Evolutionary conservation across 2,797 vertebrate species (phyloP).

Genomic region (Manis crassicaudata): DNA sequence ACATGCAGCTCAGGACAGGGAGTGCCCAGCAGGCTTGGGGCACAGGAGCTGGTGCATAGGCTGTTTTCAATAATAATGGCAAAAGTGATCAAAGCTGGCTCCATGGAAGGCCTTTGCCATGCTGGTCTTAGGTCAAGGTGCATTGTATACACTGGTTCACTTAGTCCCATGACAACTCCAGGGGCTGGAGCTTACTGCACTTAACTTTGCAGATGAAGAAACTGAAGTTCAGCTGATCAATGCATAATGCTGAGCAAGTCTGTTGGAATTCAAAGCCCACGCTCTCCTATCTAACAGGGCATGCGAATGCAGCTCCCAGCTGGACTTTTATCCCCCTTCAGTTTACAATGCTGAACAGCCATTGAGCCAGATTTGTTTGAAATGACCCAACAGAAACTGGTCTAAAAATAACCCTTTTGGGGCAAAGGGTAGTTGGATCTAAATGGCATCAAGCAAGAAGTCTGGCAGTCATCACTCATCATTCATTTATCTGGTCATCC

Average conservation of each 20-base stretch:
- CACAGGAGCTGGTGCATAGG: neutral
- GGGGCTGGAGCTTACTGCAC: neutral
- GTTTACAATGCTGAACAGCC: neutral
- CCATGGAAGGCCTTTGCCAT: neutral
- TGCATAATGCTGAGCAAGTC: neutral
- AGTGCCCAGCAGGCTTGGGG: neutral
- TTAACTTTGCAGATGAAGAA: neutral
- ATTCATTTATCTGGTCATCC: neutral
- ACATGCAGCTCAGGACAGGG: slow-evolving; percentile 3
- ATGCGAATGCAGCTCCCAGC: neutral
- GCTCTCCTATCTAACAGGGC: neutral
- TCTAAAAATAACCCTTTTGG: neutral
- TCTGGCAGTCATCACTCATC: neutral
- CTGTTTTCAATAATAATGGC: neutral
- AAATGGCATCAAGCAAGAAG: neutral
- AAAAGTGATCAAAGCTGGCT: neutral
- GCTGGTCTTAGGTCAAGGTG: neutral
- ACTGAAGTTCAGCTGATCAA: neutral
- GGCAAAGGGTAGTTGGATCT: neutral
- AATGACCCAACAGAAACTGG: neutral
- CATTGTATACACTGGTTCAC: neutral
- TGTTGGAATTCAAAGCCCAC: neutral
- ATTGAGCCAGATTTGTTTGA: neutral
- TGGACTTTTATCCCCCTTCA: neutral
- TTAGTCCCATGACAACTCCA: neutral